Conservation (phyloP, 2,888 invertebrate species). For the Calliopum simillimum region DNA sequence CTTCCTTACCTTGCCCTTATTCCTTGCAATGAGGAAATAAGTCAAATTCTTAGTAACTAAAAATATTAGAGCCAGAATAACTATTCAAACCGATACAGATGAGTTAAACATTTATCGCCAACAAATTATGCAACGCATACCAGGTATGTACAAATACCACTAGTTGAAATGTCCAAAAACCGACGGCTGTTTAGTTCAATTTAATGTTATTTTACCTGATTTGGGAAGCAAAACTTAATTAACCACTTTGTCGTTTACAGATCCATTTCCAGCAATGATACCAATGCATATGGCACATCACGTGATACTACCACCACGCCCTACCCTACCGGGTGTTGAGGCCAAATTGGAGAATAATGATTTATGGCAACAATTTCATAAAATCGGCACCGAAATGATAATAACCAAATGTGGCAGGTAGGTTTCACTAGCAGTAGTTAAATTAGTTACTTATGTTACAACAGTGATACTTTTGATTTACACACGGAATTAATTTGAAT, state of each 20-base stretch:
- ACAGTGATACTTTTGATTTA: too few species aligned
- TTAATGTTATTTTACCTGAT: neutral
- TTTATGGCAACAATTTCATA: slow-evolving; percentile 80
- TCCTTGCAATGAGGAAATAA: too few species aligned
- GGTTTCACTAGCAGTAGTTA: slow-evolving; percentile 60
- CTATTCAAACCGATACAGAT: too few species aligned
- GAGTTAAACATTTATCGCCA: slow-evolving; percentile 67
- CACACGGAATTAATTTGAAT: too few species aligned
- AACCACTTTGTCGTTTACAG: slow-evolving; percentile 50
- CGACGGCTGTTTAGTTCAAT: slow-evolving; percentile 48
- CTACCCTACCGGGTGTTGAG: slow-evolving; percentile 65
- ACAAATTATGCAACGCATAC: slow-evolving; percentile 67
- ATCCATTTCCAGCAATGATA: slow-evolving; percentile 65
- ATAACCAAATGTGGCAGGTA: slow-evolving; percentile 86
- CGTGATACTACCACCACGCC: slow-evolving; percentile 62
- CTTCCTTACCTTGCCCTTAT: too few species aligned
- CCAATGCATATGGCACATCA: slow-evolving; percentile 61
- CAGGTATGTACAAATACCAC: slow-evolving; percentile 60
- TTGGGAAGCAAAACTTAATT: too few species aligned
- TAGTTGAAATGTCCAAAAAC: slow-evolving; percentile 35
- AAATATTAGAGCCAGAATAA: too few species aligned
- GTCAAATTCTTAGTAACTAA: too few species aligned
- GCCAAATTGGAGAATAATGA: slow-evolving; percentile 77
- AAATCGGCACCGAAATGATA: slow-evolving; percentile 84
- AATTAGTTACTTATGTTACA: too few species aligned